These are phyloP conservation scores for Eudemis profundana DNA, from an alignment of 2,888 invertebrate genomes.

Conservation along the genomic window DNA sequence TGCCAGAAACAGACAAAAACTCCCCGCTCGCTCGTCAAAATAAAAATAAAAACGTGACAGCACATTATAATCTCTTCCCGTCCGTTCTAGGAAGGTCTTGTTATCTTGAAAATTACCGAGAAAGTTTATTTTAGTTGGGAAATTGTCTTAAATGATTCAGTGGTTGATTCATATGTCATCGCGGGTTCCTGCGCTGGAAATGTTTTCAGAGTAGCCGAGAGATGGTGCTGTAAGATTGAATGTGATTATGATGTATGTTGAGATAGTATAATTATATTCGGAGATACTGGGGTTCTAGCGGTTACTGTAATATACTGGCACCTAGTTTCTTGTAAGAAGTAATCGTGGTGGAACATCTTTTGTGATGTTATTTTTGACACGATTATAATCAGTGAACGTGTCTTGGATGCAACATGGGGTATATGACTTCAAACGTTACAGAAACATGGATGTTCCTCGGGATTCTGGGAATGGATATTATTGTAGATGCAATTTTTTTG, in stretches of 20 bases:
- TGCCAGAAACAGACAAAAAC: slow-evolving; percentile 35
- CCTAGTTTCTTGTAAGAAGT: no score
- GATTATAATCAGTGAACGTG: no score
- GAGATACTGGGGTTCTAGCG: no score
- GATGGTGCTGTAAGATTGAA: slow-evolving; percentile 20
- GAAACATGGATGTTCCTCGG: no score
- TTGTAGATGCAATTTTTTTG: no score
- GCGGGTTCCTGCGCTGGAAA: slow-evolving; percentile 17
- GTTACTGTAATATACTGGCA: no score
- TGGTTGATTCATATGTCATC: slow-evolving; percentile 41
- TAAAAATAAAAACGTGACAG: slow-evolving; percentile 42
- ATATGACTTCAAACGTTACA: no score
- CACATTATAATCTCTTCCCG: slow-evolving; percentile 43
- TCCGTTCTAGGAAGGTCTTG: slow-evolving; percentile 37
- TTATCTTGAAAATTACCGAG: slow-evolving; percentile 38
- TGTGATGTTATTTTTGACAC: no score
- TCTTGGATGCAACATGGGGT: no score
- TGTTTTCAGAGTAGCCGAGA: slow-evolving; percentile 13
- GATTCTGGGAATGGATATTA: no score
- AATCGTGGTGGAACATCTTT: no score
- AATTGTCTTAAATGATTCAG: slow-evolving; percentile 40
- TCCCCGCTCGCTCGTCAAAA: slow-evolving; percentile 31
- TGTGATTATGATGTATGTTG: not conserved
- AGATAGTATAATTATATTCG: slow-evolving; percentile 10
- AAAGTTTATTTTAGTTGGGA: slow-evolving; percentile 39